These are phyloP conservation scores for Adrianichthys oophorus DNA, from an alignment of 2,797 vertebrate species.

Conservation along the genomic window DNA sequence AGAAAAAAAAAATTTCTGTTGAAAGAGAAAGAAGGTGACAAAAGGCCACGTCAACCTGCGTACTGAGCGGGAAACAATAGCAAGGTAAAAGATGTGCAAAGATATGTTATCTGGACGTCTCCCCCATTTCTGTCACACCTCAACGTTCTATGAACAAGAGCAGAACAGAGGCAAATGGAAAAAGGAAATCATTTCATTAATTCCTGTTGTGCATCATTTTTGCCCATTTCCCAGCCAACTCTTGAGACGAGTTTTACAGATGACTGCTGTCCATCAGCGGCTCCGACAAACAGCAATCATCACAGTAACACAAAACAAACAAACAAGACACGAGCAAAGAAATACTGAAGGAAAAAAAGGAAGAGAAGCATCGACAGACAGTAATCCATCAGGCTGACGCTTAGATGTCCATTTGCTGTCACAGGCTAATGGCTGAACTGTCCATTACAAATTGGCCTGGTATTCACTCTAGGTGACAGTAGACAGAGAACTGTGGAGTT, in stretches of 20 bases:
- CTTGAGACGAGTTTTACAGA: constrained; percentile 77
- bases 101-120: constrained; percentile 55
- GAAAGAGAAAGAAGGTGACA: constrained; percentile 45
- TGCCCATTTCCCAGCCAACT: constrained; percentile 59
- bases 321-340: constrained; percentile 23
- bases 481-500: constrained; percentile 51
- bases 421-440: constrained; percentile 75
- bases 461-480: constrained; percentile 69
- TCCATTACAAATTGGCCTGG: constrained; percentile 75
- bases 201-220: constrained; percentile 62
- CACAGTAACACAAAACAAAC: constrained; percentile 45
- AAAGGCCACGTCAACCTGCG: constrained; percentile 47
- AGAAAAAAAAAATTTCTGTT: constrained; percentile 8
- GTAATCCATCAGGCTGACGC: constrained; percentile 73
- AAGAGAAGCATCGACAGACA: constrained; percentile 61
- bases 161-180: constrained; percentile 29
- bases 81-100: constrained; percentile 48
- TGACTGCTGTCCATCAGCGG: constrained; percentile 77
- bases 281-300: constrained; percentile 69
- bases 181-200: constrained; percentile 68
- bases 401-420: constrained; percentile 62
- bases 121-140: constrained; percentile 55
- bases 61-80: constrained; percentile 29
- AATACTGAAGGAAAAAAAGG: constrained; percentile 9
- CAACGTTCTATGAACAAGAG: constrained; percentile 37